phyloP scores from a whole-genome alignment of 2,888 invertebrate species.

The Norana najaformis region DNA sequence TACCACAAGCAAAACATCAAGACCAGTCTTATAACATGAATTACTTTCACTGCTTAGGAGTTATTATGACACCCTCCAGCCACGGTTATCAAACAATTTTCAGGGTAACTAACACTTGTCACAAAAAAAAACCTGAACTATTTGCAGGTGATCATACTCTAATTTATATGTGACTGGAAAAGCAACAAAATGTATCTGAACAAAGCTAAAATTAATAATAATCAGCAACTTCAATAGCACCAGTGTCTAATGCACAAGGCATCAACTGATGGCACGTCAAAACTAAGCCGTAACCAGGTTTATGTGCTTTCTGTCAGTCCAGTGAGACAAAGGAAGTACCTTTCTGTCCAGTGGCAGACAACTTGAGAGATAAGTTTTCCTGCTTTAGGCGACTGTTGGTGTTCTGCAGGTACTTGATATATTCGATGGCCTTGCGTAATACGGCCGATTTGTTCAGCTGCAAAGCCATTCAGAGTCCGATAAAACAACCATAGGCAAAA shows the following conservation, averaged over 20 bases:
- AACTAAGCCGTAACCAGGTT: not conserved
- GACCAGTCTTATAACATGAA: not conserved
- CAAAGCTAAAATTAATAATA: not conserved
- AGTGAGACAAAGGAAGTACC: not conserved
- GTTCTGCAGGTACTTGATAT: slow-evolving; percentile 84
- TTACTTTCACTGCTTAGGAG: too few species aligned
- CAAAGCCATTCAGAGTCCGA: slow-evolving; percentile 51
- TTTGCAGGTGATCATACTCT: not conserved
- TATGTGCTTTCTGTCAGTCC: not conserved
- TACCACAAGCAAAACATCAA: not conserved
- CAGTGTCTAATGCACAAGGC: not conserved
- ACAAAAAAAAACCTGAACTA: not conserved
- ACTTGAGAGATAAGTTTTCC: slow-evolving; percentile 43
- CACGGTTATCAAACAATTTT: too few species aligned
- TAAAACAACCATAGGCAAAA: not conserved
- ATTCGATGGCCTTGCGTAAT: slow-evolving; percentile 91
- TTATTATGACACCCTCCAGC: too few species aligned
- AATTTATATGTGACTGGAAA: not conserved
- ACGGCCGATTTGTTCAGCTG: slow-evolving; percentile 90
- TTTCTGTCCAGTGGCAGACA: slow-evolving; percentile 14
- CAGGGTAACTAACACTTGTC: too few species aligned
- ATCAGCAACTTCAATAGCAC: not conserved
- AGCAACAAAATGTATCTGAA: not conserved
- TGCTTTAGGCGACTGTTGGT: slow-evolving; percentile 81
- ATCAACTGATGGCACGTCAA: not conserved